Base-by-base conservation (phyloP, 2,797 vertebrate genomes). In the Pagetopsis macropterus region DNA sequence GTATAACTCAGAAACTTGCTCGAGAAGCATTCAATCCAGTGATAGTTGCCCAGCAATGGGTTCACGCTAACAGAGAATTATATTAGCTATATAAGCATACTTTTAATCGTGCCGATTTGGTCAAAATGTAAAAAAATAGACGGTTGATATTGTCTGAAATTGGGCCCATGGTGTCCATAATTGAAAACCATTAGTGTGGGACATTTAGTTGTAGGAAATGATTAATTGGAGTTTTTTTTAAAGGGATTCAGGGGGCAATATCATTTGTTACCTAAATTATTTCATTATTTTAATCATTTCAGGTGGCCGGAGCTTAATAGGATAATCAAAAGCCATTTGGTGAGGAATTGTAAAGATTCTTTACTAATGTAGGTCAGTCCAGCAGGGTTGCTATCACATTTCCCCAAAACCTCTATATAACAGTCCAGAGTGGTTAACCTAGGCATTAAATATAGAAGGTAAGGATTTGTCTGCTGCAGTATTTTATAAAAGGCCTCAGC, bases 311-410 rank as follows among this genome's bases (percentile, higher is more conserved):
- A 57, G 31, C 19, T 40, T 54, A 71, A 21, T 68, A 58, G 49
- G 8, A 51, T 9, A 51, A 41, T 49, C 64, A 31, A 48, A 11
- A 41, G 46, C 41, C 40, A 61, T 37, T 13, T 56, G n/a, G 40
- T 37, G 52, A 55, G 19, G 21, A 19, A 9, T 17, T 67, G 63
- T 77, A 67, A 60, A 31, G 54, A 13, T 5, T 62, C 40, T 54
- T 65, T 31, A 57, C 48, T 76, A 49, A 65, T 71, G 60, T 74
- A 37, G 49, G 46, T 61, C 49, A 57, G 60, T 43, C 40, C 31
- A 46, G 50, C 50, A 69, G 27, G 50, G 75, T 70, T 67, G 63
- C 50, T 11, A 51, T 62, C 11, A 74, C 65, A 62, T n/a, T n/a
- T 44, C 9, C 65, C 45, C 21, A 65, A 23, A 61, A 50, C 64